phyloP scores from a whole-genome alignment of 2,797 vertebrate genomes.

The Enteromius fasciolatus region DNA sequence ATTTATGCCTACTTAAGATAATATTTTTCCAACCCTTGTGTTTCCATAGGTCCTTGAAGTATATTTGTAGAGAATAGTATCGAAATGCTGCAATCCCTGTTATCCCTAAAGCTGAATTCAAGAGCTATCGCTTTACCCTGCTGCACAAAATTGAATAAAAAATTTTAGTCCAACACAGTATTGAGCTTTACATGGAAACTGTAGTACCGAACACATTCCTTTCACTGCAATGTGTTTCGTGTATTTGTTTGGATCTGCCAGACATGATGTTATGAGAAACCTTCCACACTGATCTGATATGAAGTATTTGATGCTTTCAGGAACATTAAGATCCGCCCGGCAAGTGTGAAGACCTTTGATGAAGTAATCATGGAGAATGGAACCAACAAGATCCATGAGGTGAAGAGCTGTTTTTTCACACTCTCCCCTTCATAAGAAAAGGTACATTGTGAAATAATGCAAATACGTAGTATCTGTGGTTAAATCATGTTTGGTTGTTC shows the following conservation, averaged over 20 bases:
- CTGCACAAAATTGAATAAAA: slow-evolving; percentile 68
- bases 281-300: slow-evolving; percentile 53
- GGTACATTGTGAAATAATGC: not conserved
- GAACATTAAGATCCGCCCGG: slow-evolving; percentile 84
- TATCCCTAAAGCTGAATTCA: slow-evolving; percentile 68
- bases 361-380: slow-evolving; percentile 85
- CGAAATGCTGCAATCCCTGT: slow-evolving; percentile 72
- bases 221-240: slow-evolving; percentile 61
- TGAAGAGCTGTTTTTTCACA: slow-evolving; percentile 65
- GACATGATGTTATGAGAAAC: slow-evolving; percentile 45
- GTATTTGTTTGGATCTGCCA: slow-evolving; percentile 49
- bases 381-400: slow-evolving; percentile 79
- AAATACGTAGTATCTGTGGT: not conserved
- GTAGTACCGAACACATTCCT: slow-evolving; percentile 64
- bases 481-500: slow-evolving; percentile 33
- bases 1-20: slow-evolving; percentile 74
- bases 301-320: slow-evolving; percentile 68
- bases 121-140: slow-evolving; percentile 60
- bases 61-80: slow-evolving; percentile 72
- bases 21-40: slow-evolving; percentile 74
- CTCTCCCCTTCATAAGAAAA: slow-evolving; percentile 18
- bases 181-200: slow-evolving; percentile 41
- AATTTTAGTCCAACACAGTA: slow-evolving; percentile 50
- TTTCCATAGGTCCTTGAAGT: slow-evolving; percentile 70
- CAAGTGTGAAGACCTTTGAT: slow-evolving; percentile 90